Evolutionary conservation across 1,140 invertebrate genomes (phyloP).

Genomic region (Zaprionus africanus): DNA sequence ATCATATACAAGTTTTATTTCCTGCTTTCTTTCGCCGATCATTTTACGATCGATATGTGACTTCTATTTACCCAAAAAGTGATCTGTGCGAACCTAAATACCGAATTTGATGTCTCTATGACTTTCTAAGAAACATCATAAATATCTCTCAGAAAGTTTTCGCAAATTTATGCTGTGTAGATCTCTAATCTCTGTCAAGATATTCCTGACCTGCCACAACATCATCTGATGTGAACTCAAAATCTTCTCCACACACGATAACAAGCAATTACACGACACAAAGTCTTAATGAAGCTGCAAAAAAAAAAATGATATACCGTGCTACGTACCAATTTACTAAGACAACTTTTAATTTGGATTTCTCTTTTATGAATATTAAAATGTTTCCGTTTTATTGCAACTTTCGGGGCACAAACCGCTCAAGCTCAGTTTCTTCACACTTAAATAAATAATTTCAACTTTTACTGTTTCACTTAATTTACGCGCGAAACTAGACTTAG

Average conservation of each 20-base stretch:
- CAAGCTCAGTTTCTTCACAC: slow-evolving; percentile 5
- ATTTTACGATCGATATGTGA: slow-evolving; percentile 5
- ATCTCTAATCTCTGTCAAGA: background rate
- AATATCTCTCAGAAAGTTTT: slow-evolving; percentile 4
- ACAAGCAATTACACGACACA: slow-evolving; percentile 4
- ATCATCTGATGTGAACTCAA: slow-evolving; percentile 8
- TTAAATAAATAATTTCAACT: background rate
- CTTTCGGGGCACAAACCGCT: slow-evolving; percentile 1
- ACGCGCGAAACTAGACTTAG: slow-evolving; percentile 14
- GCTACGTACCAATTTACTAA: slow-evolving; percentile 1
- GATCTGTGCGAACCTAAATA: slow-evolving; percentile 1
- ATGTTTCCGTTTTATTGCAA: slow-evolving; percentile 9
- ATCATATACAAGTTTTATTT: slow-evolving; percentile 19
- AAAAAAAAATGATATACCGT: background rate
- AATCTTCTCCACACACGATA: slow-evolving; percentile 3
- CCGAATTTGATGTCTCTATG: background rate
- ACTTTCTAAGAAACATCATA: slow-evolving; percentile 1
- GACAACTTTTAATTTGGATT: background rate
- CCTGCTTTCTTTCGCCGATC: slow-evolving; percentile 8
- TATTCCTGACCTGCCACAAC: slow-evolving; percentile 4
- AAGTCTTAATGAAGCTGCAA: slow-evolving; percentile 1
- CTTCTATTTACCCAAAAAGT: slow-evolving; percentile 12
- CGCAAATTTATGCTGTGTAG: background rate
- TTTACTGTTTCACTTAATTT: slow-evolving; percentile 1
- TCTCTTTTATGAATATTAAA: slow-evolving; percentile 14